Evolutionary conservation across 1,140 invertebrate genomes (phyloP), one percentile per base, ranked within the genome.

Genomic region (Eubasilissa regina): DNA sequence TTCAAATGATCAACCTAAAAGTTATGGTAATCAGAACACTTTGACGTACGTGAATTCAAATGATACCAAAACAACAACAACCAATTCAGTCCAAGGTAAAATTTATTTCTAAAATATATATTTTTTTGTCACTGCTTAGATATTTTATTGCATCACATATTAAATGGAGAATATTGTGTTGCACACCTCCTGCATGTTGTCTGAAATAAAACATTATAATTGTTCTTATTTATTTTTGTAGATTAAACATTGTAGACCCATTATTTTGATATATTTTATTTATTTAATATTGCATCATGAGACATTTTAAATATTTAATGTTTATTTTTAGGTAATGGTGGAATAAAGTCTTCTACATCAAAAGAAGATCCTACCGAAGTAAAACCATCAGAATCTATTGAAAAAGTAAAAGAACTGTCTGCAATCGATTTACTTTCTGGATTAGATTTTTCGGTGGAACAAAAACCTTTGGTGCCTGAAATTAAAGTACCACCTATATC

Each of bases 371-470:
- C 60, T 72, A 45, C 78, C 58, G 60, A 79, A 58, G n/a, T n/a
- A n/a, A 86, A 85, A 68, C 7, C 83, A 0, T 45, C 83, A 80
- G 78, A 83, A 13, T 43, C 25, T 48, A 74, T 11, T 35, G 68
- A 58, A 19, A 45, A 44, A 60, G 13, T 72, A 13, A 84, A 83
- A 68, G 89, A 89, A 85, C 90, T 86, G 12, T 90, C 93, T 0
- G 94, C 94, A 81, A 91, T 96, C 45, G 95, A 96, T 87, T 87
- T 96, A 45, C 85, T 96, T 0, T 92, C 94, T 0, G 95, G 94
- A 64, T 90, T 96, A 17, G 95, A 96, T 84, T 93, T 95, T 77
- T 91, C 91, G 78, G 90, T 95, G 66, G 91, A 92, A 86, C 91
- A 94, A 85, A 91, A 92, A 80, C 91, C 94, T 62, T 85, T 94